Conservation (phyloP, 2,113 vertebrate species). For the Nestor notabilis region DNA sequence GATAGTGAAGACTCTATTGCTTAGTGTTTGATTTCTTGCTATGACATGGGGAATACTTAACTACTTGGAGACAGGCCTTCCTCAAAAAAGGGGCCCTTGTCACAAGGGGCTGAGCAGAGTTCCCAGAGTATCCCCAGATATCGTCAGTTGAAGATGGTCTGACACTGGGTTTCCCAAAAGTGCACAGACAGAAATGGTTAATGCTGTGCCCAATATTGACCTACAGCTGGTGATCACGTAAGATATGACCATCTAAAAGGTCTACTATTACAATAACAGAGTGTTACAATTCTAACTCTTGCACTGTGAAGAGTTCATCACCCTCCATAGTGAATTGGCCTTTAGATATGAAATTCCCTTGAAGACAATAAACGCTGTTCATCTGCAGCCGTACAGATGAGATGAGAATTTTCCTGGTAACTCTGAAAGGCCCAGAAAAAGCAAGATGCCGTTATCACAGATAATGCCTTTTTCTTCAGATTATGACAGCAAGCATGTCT, state of each 20-base stretch:
- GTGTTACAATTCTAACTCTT: neutral
- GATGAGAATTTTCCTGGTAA: neutral
- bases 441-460: neutral
- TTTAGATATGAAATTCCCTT: neutral
- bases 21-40: neutral
- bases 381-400: neutral
- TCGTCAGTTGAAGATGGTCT: neutral
- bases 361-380: neutral
- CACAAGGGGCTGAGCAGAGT: neutral
- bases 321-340: neutral
- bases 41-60: neutral
- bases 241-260: neutral
- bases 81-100: neutral
- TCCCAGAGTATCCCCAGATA: neutral
- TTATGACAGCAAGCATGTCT: neutral
- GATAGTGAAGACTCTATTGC: neutral
- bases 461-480: neutral
- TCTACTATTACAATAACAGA: neutral
- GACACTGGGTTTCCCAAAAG: neutral
- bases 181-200: neutral
- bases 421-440: neutral
- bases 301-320: neutral
- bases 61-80: neutral
- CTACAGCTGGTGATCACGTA: neutral
- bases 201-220: neutral